Conservation (phyloP, 2,113 vertebrate genomes). For the Ctenodactylus gundi region DNA sequence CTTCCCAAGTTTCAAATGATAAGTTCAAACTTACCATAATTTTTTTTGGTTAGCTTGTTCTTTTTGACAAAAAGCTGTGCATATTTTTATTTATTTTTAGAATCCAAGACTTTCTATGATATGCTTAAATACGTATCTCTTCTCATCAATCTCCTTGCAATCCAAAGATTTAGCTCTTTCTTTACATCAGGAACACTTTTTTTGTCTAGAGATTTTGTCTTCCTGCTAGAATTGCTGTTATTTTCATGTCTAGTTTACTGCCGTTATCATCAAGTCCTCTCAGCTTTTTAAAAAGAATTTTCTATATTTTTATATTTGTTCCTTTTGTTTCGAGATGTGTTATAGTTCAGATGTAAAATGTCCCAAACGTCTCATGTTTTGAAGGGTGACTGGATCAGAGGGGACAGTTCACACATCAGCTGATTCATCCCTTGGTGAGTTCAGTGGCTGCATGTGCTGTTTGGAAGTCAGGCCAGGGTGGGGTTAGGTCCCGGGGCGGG, state of each 20-base stretch:
- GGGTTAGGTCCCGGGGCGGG: too few relatives aligned
- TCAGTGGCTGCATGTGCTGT: too few relatives aligned
- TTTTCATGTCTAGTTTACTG: background rate
- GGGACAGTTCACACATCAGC: too few relatives aligned
- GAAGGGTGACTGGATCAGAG: too few relatives aligned
- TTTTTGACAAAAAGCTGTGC: background rate
- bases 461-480: too few relatives aligned
- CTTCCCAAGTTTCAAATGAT: background rate
- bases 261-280: background rate
- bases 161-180: background rate
- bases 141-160: background rate
- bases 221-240: background rate
- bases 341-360: too few relatives aligned
- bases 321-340: background rate
- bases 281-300: background rate
- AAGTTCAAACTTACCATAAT: background rate
- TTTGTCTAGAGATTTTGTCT: background rate
- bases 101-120: background rate
- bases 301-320: background rate
- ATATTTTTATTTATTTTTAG: slow-evolving; percentile 9
- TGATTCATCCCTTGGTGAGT: too few relatives aligned
- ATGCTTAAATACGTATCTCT: background rate
- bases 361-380: too few relatives aligned
- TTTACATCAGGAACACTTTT: background rate
- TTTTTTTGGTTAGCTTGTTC: background rate